Evolutionary conservation across 2,888 invertebrate species (phyloP).

Genomic region (Athrips mouffetella): DNA sequence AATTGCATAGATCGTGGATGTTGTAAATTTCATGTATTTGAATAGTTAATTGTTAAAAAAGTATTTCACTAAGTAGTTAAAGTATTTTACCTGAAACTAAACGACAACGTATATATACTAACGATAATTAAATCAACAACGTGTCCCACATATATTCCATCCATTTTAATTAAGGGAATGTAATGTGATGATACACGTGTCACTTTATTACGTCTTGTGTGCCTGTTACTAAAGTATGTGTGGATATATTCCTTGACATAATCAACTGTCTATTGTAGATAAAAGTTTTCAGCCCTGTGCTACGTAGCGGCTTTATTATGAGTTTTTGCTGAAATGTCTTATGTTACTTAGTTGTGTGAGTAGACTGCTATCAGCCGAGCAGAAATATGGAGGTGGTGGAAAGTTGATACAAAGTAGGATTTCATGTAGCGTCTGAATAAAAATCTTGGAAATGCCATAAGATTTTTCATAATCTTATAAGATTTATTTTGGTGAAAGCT

Average conservation of each 20-base stretch:
- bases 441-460: slow-evolving; percentile 19
- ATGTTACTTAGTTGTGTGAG: slow-evolving; percentile 36
- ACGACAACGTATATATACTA: too few relatives aligned
- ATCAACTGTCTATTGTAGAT: too few relatives aligned
- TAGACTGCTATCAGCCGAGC: slow-evolving; percentile 50
- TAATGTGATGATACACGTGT: neutral
- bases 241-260: too few relatives aligned
- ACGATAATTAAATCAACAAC: neutral
- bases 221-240: too few relatives aligned
- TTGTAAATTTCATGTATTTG: neutral
- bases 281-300: slow-evolving; percentile 2
- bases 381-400: slow-evolving; percentile 70
- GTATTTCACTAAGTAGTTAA: neutral
- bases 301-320: slow-evolving; percentile 8
- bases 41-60: neutral
- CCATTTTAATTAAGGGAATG: neutral
- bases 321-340: slow-evolving; percentile 11
- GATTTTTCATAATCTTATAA: neutral
- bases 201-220: too few relatives aligned
- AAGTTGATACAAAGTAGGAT: slow-evolving; percentile 72
- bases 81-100: too few relatives aligned
- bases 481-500: too few relatives aligned
- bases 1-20: neutral
- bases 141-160: neutral
- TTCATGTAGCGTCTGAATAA: slow-evolving; percentile 59